Evolutionary conservation across 2,113 vertebrate genomes (phyloP).

Genomic region (Brienomyrus longianalis): DNA sequence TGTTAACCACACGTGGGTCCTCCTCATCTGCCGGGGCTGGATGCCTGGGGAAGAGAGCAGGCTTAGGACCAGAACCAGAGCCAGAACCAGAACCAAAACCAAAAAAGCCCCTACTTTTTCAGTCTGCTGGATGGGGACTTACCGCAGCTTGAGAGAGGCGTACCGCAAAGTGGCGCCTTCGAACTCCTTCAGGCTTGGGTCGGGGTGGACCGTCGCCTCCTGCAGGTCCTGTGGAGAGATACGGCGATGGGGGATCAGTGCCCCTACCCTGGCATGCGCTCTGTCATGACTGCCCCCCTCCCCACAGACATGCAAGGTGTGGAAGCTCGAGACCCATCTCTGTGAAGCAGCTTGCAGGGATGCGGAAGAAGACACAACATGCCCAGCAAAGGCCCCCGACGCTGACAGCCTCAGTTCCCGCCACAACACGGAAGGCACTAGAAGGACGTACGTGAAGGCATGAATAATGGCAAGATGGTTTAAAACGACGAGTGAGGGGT

Average conservation of each 20-base stretch:
- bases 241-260: slow-evolving; percentile 25
- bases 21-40: slow-evolving; percentile 78
- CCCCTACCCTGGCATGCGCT: not conserved
- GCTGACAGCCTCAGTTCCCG: not conserved
- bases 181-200: slow-evolving; percentile 89
- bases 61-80: slow-evolving; percentile 3
- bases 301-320: not conserved
- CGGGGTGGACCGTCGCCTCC: slow-evolving; percentile 83
- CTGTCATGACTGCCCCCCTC: not conserved
- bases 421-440: not conserved
- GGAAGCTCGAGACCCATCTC: not conserved
- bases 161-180: slow-evolving; percentile 89
- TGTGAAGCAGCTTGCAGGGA: not conserved
- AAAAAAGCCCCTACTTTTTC: not conserved
- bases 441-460: not conserved
- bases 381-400: not conserved
- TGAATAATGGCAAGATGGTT: not conserved
- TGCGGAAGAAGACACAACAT: not conserved
- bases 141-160: slow-evolving; percentile 57
- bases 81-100: not conserved
- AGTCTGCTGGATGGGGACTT: not conserved
- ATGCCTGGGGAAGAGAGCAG: slow-evolving; percentile 55
- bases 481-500: not conserved
- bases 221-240: slow-evolving; percentile 73
- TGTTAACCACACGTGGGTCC: slow-evolving; percentile 79